Evolutionary conservation across 2,888 invertebrate genomes (phyloP), one percentile per base, ranked within the genome.

Genomic region (Philereme vetulata): DNA sequence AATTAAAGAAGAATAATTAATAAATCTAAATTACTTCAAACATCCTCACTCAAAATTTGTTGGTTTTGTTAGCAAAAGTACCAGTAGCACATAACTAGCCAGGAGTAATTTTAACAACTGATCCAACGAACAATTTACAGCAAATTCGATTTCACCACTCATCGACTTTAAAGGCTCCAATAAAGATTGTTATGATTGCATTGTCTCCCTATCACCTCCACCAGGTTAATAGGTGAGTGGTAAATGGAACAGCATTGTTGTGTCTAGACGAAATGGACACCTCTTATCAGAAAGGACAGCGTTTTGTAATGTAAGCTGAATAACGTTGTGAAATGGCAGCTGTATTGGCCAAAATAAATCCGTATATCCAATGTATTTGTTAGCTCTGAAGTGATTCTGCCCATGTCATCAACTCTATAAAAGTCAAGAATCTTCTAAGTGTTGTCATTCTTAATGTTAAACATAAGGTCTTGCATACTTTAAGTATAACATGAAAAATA

Each of bases 201-300:
- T 55, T 58, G 54, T 58, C 50, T 52, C 33, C 38, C 5, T 43
- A 42, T 44, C 52, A 48, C 32, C 52, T 32, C 8, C 1, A 49
- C 44, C 51, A 49, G 66, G 64, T 64, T 64, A 64, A 51, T 57
- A 55, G 64, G 60, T 66, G 57, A 65, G 60, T 55, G 55, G 55
- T 44, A 56, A 56, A 49, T 57, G 48, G 55, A 56, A 35, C 51
- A 21, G 48, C 50, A 52, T 64, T 69, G 67, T 66, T 67, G 60
- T 60, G 67, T 62, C 65, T 67, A 56, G 58, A 56, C 52, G 47
- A 51, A 62, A 51, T 51, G 32, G 62, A 65, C 59, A 62, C 67
- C 60, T 38, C 48, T 63, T 60, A 61, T 61, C 53, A 45, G 53
- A 50, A 43, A 48, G 49, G 58, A 61, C 58, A 60, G 53, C 44